These are phyloP conservation scores for Aspidiotus rigidus DNA, from an alignment of 2,888 invertebrate genomes.

Conservation along the genomic window DNA sequence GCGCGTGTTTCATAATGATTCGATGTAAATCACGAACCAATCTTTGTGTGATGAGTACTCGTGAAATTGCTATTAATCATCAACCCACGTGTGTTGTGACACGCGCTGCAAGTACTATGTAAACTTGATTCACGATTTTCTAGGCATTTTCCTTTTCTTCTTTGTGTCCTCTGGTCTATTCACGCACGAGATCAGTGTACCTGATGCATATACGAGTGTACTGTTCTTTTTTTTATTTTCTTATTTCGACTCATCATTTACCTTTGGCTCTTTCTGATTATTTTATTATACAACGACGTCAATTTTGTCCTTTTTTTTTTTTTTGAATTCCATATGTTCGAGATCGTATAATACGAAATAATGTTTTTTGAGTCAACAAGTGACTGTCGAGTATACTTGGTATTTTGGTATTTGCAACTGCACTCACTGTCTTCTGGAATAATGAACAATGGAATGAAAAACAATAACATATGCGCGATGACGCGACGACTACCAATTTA, in stretches of 20 bases:
- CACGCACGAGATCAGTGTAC: neutral
- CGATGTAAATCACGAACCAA: constrained; percentile 18
- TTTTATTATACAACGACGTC: neutral
- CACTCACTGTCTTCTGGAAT: neutral
- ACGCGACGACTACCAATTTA: neutral
- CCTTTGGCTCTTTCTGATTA: neutral
- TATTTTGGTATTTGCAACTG: too few relatives aligned
- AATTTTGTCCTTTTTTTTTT: neutral
- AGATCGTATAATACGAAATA: too few relatives aligned
- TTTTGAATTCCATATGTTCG: too few relatives aligned
- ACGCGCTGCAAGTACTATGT: neutral
- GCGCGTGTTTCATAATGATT: constrained; percentile 13
- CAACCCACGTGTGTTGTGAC: constrained; percentile 16
- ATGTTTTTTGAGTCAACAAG: too few relatives aligned
- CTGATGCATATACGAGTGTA: neutral
- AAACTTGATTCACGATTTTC: constrained; percentile 11
- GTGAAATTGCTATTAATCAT: constrained; percentile 19
- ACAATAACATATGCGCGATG: neutral
- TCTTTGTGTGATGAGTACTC: constrained; percentile 13
- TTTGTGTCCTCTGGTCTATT: neutral
- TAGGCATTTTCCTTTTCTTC: neutral
- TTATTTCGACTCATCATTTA: neutral
- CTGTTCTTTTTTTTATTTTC: neutral
- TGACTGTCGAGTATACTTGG: too few relatives aligned
- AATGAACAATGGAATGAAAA: neutral